Conservation (phyloP, 2,113 vertebrate genomes). For the Centropus unirufus region DNA sequence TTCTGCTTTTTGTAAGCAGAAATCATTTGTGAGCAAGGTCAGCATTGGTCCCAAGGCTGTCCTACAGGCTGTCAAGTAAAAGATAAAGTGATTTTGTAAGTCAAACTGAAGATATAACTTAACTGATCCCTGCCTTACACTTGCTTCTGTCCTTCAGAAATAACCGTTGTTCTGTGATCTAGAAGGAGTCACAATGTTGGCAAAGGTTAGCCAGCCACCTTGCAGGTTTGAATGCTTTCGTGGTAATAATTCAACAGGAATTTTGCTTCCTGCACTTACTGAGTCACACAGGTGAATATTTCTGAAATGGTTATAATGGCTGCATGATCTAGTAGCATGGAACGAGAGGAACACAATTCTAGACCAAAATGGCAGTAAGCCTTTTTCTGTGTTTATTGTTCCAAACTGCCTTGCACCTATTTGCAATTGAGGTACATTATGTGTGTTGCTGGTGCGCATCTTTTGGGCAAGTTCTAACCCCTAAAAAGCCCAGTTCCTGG, state of each 20-base stretch:
- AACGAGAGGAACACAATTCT: background rate
- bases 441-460: background rate
- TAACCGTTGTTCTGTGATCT: background rate
- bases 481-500: accelerated
- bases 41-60: background rate
- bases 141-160: background rate
- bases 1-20: background rate
- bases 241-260: background rate
- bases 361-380: background rate
- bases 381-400: background rate
- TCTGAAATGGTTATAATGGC: background rate
- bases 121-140: background rate
- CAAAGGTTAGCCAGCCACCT: background rate
- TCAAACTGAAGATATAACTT: background rate
- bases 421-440: too few species aligned
- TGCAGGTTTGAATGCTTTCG: background rate
- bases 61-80: background rate
- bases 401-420: background rate
- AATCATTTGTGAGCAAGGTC: background rate
- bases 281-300: background rate
- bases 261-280: background rate
- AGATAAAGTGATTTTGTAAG: background rate
- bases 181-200: accelerated
- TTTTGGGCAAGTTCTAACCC: background rate
- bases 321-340: accelerated